Evolutionary conservation across 2,113 vertebrate species (phyloP).

Genomic region (Odontophorus gujanensis): DNA sequence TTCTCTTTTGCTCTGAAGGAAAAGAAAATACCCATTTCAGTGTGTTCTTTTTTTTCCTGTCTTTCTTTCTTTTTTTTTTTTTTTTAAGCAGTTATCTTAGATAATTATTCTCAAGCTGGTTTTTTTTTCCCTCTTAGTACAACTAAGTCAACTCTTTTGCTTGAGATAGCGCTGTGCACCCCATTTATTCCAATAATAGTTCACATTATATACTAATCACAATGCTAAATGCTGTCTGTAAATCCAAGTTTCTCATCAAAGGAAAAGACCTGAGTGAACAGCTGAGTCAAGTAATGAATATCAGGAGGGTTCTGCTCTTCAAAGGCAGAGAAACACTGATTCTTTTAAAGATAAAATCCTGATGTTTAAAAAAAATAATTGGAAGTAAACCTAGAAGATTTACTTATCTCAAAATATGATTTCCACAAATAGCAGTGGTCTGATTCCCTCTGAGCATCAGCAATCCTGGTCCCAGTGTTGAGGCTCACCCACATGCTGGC

Average conservation of each 20-base stretch:
- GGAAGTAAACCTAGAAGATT: conserved; percentile 2
- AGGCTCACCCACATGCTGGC: not conserved
- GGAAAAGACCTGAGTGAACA: conserved; percentile 28
- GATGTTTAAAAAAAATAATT: not conserved
- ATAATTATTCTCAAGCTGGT: not conserved
- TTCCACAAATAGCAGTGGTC: not conserved
- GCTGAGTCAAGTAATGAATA: conserved; percentile 63
- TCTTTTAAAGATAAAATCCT: conserved; percentile 46
- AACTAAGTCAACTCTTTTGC: not conserved
- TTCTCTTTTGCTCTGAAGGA: not conserved
- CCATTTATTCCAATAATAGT: not conserved
- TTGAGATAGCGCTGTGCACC: not conserved
- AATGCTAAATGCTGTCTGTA: conserved; percentile 1
- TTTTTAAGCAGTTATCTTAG: not conserved
- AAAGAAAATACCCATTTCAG: not conserved
- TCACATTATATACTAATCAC: not conserved
- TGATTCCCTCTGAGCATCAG: not conserved
- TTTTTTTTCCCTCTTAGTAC: not conserved
- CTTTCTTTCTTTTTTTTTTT: not conserved
- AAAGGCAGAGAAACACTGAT: conserved; percentile 48
- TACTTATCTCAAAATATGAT: conserved; percentile 2
- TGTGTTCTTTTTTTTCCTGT: no score
- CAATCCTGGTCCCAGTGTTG: not conserved
- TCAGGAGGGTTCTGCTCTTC: conserved; percentile 60
- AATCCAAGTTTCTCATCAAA: conserved; percentile 42